phyloP scores from a whole-genome alignment of 2,113 vertebrate genomes.

The Sialia sialis region DNA sequence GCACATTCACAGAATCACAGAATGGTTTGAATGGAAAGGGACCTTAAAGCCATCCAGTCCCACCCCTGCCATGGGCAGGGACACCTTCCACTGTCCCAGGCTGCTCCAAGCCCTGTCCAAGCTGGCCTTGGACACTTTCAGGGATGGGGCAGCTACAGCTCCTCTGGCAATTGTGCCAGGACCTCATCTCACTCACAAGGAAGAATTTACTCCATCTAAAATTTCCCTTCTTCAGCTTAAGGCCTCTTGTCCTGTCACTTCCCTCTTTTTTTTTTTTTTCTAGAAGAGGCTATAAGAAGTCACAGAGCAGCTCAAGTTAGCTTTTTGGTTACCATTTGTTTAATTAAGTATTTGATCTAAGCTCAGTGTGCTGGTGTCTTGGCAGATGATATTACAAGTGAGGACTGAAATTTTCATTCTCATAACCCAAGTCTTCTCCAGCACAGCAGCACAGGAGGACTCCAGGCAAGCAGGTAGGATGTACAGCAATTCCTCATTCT shows the following conservation, averaged over 20 bases:
- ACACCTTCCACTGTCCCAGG: rapidly evolving
- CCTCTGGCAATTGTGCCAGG: neutral
- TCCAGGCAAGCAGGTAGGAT: neutral
- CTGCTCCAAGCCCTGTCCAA: rapidly evolving
- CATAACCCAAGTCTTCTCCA: neutral
- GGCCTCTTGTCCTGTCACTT: neutral
- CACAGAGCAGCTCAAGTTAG: neutral
- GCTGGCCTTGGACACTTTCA: neutral
- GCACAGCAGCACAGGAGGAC: neutral
- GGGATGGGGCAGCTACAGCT: neutral
- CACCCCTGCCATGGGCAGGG: neutral
- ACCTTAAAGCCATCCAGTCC: rapidly evolving
- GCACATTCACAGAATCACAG: neutral
- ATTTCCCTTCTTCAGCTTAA: neutral
- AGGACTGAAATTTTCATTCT: neutral
- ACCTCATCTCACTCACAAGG: rapidly evolving
- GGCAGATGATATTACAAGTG: neutral
- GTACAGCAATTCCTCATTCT: neutral
- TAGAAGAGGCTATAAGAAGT: neutral
- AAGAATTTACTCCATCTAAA: neutral
- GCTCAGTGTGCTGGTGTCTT: neutral
- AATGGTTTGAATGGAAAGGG: neutral
- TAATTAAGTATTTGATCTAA: neutral
- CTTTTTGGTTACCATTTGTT: neutral
- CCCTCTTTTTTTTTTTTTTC: neutral